Percentiles rank a stretch among this genome's conserved stretches.
phyloP scores from a whole-genome alignment of 1,140 invertebrate genomes.

The Babylonia areolata region DNA sequence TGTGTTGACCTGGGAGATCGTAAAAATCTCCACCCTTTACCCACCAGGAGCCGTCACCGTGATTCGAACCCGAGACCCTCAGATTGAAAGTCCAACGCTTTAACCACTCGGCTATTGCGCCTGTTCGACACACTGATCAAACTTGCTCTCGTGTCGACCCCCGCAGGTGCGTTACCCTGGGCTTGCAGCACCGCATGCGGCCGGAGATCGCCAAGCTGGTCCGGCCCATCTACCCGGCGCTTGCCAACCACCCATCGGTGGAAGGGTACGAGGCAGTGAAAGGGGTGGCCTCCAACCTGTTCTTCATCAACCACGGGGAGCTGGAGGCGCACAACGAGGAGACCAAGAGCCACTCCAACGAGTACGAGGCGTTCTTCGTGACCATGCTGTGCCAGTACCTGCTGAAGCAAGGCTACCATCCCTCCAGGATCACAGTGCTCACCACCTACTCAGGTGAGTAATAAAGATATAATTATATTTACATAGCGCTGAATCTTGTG shows the following conservation, averaged over 20 bases:
- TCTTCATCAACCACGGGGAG: slow-evolving; percentile 72
- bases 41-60: too few relatives aligned
- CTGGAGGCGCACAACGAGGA: slow-evolving; percentile 66
- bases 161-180: slow-evolving; percentile 64
- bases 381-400: slow-evolving; percentile 70
- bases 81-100: too few relatives aligned
- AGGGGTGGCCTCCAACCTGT: slow-evolving; percentile 71
- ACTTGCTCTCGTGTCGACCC: background rate
- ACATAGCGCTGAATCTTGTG: too few relatives aligned
- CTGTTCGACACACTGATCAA: too few relatives aligned
- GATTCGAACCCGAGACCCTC: too few relatives aligned
- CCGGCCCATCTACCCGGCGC: slow-evolving; percentile 72
- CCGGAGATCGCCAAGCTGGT: slow-evolving; percentile 74
- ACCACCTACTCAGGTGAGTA: slow-evolving; percentile 67
- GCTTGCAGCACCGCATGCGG: slow-evolving; percentile 62
- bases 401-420: slow-evolving; percentile 72
- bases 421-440: slow-evolving; percentile 73
- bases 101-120: too few relatives aligned
- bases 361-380: slow-evolving; percentile 70
- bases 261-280: slow-evolving; percentile 62
- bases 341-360: slow-evolving; percentile 69
- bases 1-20: too few relatives aligned
- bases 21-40: too few relatives aligned
- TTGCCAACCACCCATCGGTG: slow-evolving; percentile 69
- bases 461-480: too few relatives aligned